These are phyloP conservation scores for Phorcus lineatus DNA, from an alignment of 2,888 invertebrate species.

Conservation along the genomic window DNA sequence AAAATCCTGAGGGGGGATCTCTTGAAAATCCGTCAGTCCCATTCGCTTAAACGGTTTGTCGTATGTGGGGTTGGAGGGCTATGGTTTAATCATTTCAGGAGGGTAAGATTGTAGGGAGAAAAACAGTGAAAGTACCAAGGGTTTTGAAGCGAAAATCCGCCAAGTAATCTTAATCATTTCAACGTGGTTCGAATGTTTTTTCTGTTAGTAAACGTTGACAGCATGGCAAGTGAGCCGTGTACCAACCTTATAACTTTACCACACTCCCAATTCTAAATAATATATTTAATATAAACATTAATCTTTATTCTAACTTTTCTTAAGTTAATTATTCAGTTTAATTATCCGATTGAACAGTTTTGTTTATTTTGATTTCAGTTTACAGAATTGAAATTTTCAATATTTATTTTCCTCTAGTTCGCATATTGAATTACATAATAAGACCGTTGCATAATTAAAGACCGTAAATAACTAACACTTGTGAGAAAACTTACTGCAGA, in stretches of 20 bases:
- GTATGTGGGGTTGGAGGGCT: neutral
- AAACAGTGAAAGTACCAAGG: neutral
- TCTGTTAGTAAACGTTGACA: neutral
- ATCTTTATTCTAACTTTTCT: no score
- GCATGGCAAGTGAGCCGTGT: neutral
- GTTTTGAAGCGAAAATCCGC: slow-evolving; percentile 25
- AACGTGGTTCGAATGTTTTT: slow-evolving; percentile 10
- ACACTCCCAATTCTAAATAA: neutral
- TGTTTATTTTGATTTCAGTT: no score
- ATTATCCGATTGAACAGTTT: no score
- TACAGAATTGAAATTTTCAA: no score
- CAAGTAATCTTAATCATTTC: neutral
- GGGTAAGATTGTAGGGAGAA: neutral
- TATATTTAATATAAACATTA: neutral
- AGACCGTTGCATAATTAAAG: no score
- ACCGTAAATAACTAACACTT: no score
- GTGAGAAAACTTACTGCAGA: no score
- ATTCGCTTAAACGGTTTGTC: neutral
- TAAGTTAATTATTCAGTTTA: no score
- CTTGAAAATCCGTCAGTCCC: slow-evolving; percentile 2
- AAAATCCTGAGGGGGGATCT: neutral
- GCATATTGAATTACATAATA: no score
- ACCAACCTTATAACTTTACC: neutral
- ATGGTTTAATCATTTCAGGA: neutral
- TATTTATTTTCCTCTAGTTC: no score